Evolutionary conservation across 2,113 vertebrate species (phyloP), one percentile per base, ranked within the genome.

Genomic region (Trogon surrucura): DNA sequence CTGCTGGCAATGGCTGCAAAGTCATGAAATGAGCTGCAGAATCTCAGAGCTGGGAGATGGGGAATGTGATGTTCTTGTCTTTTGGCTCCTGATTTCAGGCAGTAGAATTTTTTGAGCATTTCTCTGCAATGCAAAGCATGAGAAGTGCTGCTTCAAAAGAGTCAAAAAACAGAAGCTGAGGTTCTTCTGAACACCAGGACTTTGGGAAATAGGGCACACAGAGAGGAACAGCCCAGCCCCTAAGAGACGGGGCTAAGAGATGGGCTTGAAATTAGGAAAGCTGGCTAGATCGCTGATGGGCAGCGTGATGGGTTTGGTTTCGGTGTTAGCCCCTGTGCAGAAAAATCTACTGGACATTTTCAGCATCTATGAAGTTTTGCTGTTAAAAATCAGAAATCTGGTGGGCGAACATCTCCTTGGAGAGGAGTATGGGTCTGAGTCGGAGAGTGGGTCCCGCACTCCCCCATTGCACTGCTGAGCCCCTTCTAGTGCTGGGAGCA

Each of bases 81-180:
- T 90, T 90, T 91, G 96, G 91, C 91, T 83, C 64, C 50, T 44
- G 64, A 27, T 91, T 86, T 89, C 71, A 88, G 62, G 71, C 94
- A 82, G 69, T 54, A 71, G 27, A 30, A 32, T 71, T 82, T 89
- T 36, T 48, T 60, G 54, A 77, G 79, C 30, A 4, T 53, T 82
- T 34, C 60, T 85, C 48, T 67, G 77, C 29, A 78, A 75, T 22
- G 79, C 57, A 64, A 85, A 80, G 67, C 41, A 36, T 27, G 60
- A 88, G 54, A 90, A 85, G 27, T 7, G 22, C 27, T 83, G 61
- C 15, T 80, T 53, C 30, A n/a, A 48, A 53, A 53, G 21, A 58
- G 34, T 26, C 29, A 44, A 80, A 13, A 69, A 87, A 8, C 11
- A 44, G 20, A 34, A 71, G 27, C 1, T 32, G 34, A 70, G 67